Percentiles rank a stretch among this genome's conserved stretches.
These are phyloP conservation scores for Phenganax stokvisi DNA, from an alignment of 92 coral and sea anemone species.

Conservation along the genomic window DNA sequence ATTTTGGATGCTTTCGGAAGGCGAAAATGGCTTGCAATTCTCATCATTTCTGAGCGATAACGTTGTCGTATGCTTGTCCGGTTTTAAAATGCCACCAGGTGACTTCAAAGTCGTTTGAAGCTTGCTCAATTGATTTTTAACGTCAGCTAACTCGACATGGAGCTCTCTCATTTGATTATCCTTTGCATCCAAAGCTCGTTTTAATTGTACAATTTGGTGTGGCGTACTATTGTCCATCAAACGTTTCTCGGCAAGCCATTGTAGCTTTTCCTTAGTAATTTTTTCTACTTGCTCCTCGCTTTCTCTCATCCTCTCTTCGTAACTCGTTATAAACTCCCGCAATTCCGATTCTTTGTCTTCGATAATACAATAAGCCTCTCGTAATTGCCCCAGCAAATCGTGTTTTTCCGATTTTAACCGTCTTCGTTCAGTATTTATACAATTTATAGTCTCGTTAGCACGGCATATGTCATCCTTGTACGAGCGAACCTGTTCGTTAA, in stretches of 20 bases:
- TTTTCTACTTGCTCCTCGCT: conserved; percentile 56
- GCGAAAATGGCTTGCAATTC: neutral
- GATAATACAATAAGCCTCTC: conserved; percentile 79
- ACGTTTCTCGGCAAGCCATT: conserved; percentile 46
- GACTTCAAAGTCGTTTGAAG: conserved; percentile 48
- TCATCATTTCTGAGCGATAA: neutral
- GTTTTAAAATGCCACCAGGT: conserved; percentile 7
- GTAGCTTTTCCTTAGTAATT: conserved; percentile 57
- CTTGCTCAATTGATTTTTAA: conserved; percentile 59
- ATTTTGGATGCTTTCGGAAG: neutral
- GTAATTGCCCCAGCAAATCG: conserved; percentile 75
- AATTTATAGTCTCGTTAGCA: conserved; percentile 87
- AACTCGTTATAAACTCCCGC: conserved; percentile 82
- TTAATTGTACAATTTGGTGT: conserved; percentile 54
- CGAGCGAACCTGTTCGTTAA: conserved; percentile 71
- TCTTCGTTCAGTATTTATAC: conserved; percentile 83
- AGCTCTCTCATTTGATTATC: conserved; percentile 61
- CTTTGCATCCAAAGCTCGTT: conserved; percentile 63
- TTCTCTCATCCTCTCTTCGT: conserved; percentile 81
- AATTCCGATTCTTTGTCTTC: conserved; percentile 89
- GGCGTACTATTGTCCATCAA: conserved; percentile 46
- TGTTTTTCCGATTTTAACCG: conserved; percentile 85
- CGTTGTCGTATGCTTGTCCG: conserved; percentile 18
- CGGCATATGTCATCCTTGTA: conserved; percentile 89
- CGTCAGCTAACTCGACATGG: conserved; percentile 63